Conservation (phyloP, 2,888 invertebrate genomes). For the Ennomos fuscantarius region DNA sequence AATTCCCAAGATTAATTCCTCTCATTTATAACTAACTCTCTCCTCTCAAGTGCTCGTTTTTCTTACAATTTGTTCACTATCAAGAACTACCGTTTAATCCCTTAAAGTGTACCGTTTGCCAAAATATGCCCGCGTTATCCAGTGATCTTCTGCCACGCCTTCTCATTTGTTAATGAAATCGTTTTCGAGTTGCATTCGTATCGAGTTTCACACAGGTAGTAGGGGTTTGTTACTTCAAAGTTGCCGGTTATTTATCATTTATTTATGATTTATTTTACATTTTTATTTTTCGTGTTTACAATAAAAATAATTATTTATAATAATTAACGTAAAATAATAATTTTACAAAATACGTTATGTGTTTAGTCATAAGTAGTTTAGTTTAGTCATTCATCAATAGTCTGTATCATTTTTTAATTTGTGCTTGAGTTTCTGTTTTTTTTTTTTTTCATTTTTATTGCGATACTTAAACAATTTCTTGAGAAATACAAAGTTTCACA, state of each 20-base stretch:
- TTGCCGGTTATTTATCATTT: background rate
- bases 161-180: constrained; percentile 16
- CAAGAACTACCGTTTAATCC: constrained; percentile 15
- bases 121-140: constrained; percentile 14
- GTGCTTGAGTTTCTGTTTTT: too few species aligned
- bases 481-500: too few species aligned
- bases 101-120: constrained; percentile 11
- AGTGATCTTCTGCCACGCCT: constrained; percentile 16
- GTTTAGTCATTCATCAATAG: too few species aligned
- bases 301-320: too few species aligned
- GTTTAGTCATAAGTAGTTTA: too few species aligned
- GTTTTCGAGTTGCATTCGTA: constrained; percentile 7
- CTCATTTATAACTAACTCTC: background rate
- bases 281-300: too few species aligned
- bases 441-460: too few species aligned
- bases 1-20: background rate
- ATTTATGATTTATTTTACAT: background rate
- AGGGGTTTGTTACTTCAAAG: constrained; percentile 1
- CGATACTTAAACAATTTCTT: too few species aligned
- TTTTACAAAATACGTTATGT: too few species aligned
- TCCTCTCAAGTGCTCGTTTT: constrained; percentile 11
- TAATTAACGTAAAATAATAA: too few species aligned
- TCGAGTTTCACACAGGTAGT: constrained; percentile 19
- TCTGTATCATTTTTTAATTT: too few species aligned
- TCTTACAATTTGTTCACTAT: constrained; percentile 7